phyloP scores from a whole-genome alignment of 2,797 vertebrate species.

The Brachyalestes nurse region DNA sequence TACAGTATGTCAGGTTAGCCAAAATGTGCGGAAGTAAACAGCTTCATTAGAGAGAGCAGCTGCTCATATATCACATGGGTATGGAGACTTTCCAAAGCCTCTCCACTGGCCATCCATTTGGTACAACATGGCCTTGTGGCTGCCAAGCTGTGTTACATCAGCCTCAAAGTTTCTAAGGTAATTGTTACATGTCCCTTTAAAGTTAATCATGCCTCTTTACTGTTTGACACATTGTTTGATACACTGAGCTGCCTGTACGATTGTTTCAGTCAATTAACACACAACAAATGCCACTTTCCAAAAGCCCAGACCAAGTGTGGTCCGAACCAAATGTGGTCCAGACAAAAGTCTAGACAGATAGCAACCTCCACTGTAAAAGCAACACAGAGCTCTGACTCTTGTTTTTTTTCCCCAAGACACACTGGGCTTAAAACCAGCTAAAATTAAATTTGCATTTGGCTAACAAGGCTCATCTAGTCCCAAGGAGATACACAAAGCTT shows the following conservation, averaged over 20 bases:
- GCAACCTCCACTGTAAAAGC: neutral
- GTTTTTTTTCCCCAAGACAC: neutral
- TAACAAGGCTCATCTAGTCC: neutral
- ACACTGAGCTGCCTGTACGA: neutral
- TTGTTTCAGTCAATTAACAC: neutral
- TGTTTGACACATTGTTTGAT: neutral
- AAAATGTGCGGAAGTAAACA: conserved; percentile 57
- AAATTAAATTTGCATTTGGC: conserved; percentile 23
- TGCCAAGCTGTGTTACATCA: conserved; percentile 31
- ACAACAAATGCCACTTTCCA: neutral
- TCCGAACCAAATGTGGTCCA: neutral
- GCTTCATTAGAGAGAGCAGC: conserved; percentile 59
- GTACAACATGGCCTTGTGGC: neutral
- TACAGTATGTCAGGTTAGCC: conserved; percentile 42
- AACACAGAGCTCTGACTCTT: neutral
- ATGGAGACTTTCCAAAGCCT: conserved; percentile 59
- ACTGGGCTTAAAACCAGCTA: neutral
- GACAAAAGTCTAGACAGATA: neutral
- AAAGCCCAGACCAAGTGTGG: neutral
- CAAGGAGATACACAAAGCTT: neutral
- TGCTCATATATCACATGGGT: conserved; percentile 53
- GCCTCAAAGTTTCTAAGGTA: neutral
- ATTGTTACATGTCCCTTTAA: conserved; percentile 13
- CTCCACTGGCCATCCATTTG: conserved; percentile 41
- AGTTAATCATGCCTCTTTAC: neutral